Base-by-base conservation (phyloP, 2,888 invertebrate species). In the Spatulosminthurus flaviceps region DNA sequence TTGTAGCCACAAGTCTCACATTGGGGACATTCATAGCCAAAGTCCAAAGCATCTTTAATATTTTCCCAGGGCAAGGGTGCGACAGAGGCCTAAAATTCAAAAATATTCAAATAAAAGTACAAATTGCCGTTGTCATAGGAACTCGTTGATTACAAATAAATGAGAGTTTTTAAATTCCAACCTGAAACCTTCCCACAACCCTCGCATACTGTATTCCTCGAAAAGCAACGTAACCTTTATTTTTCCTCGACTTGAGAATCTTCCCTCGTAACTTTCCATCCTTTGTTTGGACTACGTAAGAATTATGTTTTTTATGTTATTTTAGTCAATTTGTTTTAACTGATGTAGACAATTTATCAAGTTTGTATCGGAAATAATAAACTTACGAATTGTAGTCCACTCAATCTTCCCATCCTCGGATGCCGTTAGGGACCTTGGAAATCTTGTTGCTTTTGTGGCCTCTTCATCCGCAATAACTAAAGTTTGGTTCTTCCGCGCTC, bases 11-110 rank as follows among this genome's bases (percentile, higher is more conserved):
- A 21, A 34, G 19, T n/a, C 22, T 41, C 41, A 5, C 19, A 19
- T 21, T 70, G 70, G 21, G 70, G 42, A 41, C 70, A 70, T 41
- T 34, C 41, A 19, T n/a, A n/a, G 11, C 70, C 41, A 21, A 70
- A 70, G 0, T 70, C 70, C 5, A 42, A n/a, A 21, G 41, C 70
- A 41, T 70, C 70, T 41, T 22, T 29, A 22, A 70, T 41, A 28
- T 19, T 19, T 13, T 0, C 22, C 70, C 70, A 70, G 2, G 41
- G n/a, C n/a, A n/a, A n/a, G n/a, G n/a, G n/a, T n/a, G n/a, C n/a
- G n/a, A n/a, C 34, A 11, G 21, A 1, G 70, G 41, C 42, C 9
- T 21, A n/a, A 41, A 19, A 2, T 16, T 9, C 70, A 41, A 22
- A 21, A 70, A 4, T 41, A 22, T 29, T 11, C 24, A 22, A 28